phyloP scores from a whole-genome alignment of 2,797 vertebrate genomes.

The Mus caroli region DNA sequence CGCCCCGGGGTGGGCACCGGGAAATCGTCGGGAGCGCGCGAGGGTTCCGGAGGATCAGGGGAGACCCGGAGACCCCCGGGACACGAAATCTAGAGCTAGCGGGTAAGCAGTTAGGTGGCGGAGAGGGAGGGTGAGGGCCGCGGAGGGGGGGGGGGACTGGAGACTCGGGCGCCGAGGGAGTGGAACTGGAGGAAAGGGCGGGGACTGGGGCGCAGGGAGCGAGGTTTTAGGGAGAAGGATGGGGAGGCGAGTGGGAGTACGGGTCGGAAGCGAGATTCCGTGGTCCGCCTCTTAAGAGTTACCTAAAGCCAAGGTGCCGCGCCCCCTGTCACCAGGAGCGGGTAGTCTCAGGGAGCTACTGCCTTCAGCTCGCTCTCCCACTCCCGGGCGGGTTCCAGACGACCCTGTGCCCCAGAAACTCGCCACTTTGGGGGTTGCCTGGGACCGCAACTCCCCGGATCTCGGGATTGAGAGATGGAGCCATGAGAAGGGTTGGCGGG shows the following conservation, averaged over 20 bases:
- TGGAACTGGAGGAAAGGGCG: slow-evolving; percentile 79
- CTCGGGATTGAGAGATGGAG: slow-evolving; percentile 42
- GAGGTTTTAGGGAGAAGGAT: slow-evolving; percentile 71
- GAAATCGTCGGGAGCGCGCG: slow-evolving; percentile 72
- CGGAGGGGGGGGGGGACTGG: slow-evolving; percentile 62
- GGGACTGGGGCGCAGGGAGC: slow-evolving; percentile 69
- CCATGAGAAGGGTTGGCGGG: neutral
- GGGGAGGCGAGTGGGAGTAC: slow-evolving; percentile 28
- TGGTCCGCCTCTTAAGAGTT: slow-evolving; percentile 37
- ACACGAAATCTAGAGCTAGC: slow-evolving; percentile 66
- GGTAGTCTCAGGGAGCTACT: slow-evolving; percentile 39
- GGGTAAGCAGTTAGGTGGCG: slow-evolving; percentile 73
- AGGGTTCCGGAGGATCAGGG: slow-evolving; percentile 53
- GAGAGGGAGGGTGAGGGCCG: slow-evolving; percentile 68
- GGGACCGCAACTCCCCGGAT: neutral
- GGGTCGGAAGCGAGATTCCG: neutral
- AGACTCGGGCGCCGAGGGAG: slow-evolving; percentile 73
- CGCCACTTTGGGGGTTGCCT: neutral
- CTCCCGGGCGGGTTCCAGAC: neutral
- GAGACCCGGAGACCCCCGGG: slow-evolving; percentile 71
- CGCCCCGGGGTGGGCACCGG: slow-evolving; percentile 79
- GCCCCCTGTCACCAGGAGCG: slow-evolving; percentile 70
- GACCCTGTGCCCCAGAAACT: neutral
- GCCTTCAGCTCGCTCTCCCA: neutral
- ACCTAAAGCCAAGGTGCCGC: slow-evolving; percentile 48